phyloP scores from a whole-genome alignment of 2,797 vertebrate genomes.

The Octomys mimax region DNA sequence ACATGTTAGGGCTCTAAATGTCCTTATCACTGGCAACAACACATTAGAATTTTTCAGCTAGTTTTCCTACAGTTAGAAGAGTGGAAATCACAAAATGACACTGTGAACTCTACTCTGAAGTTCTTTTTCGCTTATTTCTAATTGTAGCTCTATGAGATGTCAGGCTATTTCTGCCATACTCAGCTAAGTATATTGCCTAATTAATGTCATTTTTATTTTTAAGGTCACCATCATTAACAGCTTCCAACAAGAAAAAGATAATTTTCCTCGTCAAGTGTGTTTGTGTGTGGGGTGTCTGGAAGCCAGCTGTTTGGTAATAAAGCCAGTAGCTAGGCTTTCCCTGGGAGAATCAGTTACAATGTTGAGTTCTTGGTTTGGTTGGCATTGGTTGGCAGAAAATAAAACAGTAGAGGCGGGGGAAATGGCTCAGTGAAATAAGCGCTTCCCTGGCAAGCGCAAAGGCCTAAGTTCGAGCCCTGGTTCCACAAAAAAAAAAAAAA shows the following conservation, averaged over 20 bases:
- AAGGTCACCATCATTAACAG: slow-evolving; percentile 70
- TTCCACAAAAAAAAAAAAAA: too few species aligned
- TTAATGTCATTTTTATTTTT: slow-evolving; percentile 29
- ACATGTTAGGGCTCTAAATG: not conserved
- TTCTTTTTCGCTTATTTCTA: not conserved
- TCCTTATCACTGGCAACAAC: accelerated
- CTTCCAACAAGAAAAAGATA: slow-evolving; percentile 25
- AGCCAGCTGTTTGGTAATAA: not conserved
- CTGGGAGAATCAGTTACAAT: not conserved
- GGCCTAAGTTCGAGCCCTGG: too few species aligned
- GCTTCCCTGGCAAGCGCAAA: too few species aligned
- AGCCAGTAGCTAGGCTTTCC: not conserved
- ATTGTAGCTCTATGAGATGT: not conserved
- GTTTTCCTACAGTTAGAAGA: not conserved
- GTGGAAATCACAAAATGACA: not conserved
- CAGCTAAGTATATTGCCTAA: not conserved
- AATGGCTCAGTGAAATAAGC: too few species aligned
- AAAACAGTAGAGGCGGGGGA: too few species aligned
- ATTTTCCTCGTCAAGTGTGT: not conserved
- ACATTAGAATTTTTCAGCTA: not conserved
- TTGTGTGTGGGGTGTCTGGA: not conserved
- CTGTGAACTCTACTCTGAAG: not conserved
- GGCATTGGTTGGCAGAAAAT: not conserved
- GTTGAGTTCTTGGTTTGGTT: not conserved
- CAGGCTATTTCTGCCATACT: not conserved